phyloP scores from a whole-genome alignment of 2,113 vertebrate genomes.

The Sialia sialis region DNA sequence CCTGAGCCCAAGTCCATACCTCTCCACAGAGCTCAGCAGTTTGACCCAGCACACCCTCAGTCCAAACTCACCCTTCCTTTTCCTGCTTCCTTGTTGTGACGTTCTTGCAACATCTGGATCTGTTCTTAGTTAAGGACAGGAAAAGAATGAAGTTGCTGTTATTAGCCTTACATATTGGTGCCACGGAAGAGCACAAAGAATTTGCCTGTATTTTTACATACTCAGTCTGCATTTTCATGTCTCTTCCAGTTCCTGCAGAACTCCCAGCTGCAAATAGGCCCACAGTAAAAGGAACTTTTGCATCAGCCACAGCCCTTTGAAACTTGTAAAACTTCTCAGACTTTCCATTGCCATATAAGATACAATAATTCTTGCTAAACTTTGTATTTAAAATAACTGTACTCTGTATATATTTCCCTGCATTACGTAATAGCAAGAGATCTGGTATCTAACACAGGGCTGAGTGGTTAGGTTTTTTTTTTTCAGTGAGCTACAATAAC shows the following conservation, averaged over 20 bases:
- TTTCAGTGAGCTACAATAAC: constrained; percentile 31
- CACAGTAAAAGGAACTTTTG: constrained; percentile 74
- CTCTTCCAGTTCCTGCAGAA: constrained; percentile 78
- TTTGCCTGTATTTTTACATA: constrained; percentile 61
- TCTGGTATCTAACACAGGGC: constrained; percentile 2
- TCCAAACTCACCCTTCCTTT: constrained; percentile 8
- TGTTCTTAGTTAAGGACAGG: constrained; percentile 77
- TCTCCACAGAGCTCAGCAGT: neutral
- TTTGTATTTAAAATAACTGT: constrained; percentile 47
- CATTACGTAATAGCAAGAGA: constrained; percentile 24
- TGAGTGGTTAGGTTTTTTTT: neutral
- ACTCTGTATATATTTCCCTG: constrained; percentile 2
- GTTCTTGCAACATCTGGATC: constrained; percentile 43
- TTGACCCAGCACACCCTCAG: constrained; percentile 13
- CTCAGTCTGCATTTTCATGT: constrained; percentile 67
- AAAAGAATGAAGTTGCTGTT: constrained; percentile 63
- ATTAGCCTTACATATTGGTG: constrained; percentile 69
- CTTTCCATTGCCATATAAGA: constrained; percentile 5
- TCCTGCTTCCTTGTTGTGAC: constrained; percentile 16
- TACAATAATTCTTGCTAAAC: neutral
- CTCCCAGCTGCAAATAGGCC: constrained; percentile 59
- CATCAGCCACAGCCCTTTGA: neutral
- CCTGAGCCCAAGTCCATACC: neutral
- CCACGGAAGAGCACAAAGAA: constrained; percentile 72
- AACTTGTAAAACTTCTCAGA: constrained; percentile 33